A percentile compares a stretch with the other conserved stretches of the same genome.
These are phyloP conservation scores for Urophycis tenuis DNA, from an alignment of 2,797 vertebrate species.

Conservation along the genomic window DNA sequence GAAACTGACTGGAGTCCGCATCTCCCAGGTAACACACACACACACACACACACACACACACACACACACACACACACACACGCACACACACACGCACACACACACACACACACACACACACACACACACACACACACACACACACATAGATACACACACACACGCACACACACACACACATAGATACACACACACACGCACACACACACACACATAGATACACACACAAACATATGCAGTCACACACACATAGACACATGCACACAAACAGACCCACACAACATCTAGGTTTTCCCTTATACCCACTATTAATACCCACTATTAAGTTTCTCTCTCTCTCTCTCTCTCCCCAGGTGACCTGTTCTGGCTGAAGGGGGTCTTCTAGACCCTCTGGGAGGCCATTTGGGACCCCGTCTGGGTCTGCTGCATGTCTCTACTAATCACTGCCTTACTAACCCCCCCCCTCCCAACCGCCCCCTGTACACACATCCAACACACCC, in stretches of 20 bases:
- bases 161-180: neutral
- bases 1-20: slow-evolving; percentile 80
- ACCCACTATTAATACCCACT: no score
- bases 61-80: slow-evolving; percentile 5
- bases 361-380: neutral
- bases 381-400: neutral
- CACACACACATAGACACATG: no score
- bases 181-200: neutral
- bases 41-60: neutral
- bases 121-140: neutral
- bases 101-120: neutral
- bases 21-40: slow-evolving; percentile 72
- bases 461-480: neutral
- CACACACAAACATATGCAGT: neutral
- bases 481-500: neutral
- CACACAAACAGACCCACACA: no score
- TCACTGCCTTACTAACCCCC: slow-evolving; percentile 1
- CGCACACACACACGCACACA: neutral
- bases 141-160: neutral
- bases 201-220: no score
- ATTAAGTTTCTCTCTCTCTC: no score
- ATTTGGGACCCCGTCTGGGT: neutral
- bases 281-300: no score
- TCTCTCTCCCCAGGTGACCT: neutral
- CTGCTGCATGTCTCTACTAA: slow-evolving; percentile 2